These are phyloP conservation scores for Anastrepha obliqua DNA, from an alignment of 1,140 invertebrate genomes.

Conservation along the genomic window DNA sequence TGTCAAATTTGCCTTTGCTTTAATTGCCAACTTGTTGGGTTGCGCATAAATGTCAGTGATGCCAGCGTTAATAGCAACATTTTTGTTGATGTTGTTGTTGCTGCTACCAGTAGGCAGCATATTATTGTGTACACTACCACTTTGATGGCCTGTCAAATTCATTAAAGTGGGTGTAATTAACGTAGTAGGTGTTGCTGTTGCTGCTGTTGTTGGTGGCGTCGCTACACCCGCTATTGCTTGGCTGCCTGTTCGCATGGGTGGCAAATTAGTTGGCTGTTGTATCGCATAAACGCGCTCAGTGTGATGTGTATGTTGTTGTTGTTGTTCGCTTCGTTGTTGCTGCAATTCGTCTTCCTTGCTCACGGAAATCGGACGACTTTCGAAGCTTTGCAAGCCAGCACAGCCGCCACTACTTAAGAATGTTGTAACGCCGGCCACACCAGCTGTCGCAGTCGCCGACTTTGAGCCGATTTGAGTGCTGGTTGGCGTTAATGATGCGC, in stretches of 20 bases:
- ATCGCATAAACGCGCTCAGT: conserved; percentile 25
- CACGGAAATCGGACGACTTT: conserved; percentile 9
- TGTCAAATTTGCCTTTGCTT: conserved; percentile 55
- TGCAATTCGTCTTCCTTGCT: neutral
- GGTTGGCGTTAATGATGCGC: neutral
- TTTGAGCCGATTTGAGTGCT: neutral
- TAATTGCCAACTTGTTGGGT: conserved; percentile 65
- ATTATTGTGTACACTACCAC: neutral
- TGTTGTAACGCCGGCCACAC: conserved; percentile 7
- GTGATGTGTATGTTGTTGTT: conserved; percentile 23
- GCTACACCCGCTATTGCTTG: neutral
- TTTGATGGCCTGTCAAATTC: conserved; percentile 25
- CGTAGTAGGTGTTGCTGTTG: neutral
- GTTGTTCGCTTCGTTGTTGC: neutral
- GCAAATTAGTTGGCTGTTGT: conserved; percentile 58
- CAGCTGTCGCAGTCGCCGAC: neutral
- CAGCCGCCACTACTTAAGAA: neutral
- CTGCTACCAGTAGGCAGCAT: neutral
- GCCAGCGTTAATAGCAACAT: conserved; percentile 59
- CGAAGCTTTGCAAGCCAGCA: conserved; percentile 35
- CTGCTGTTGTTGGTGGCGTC: neutral
- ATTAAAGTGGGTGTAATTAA: conserved; percentile 8
- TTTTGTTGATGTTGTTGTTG: neutral
- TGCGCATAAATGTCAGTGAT: conserved; percentile 66
- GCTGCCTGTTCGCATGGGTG: conserved; percentile 57